Conservation (phyloP, 2,113 vertebrate genomes). For the Eupsittula cactorum region DNA sequence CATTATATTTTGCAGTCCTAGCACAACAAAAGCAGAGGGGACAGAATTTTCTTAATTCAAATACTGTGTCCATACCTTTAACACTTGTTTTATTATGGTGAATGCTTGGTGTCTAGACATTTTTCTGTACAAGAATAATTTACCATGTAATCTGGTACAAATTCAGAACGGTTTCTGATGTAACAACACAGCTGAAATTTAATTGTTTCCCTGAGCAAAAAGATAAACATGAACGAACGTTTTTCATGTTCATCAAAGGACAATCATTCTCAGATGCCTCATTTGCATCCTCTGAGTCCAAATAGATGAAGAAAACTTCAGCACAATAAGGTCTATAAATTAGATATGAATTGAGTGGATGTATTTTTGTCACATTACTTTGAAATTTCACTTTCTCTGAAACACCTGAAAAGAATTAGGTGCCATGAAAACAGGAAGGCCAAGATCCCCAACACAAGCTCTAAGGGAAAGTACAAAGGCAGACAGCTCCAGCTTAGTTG, state of each 20-base stretch:
- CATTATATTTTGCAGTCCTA: not conserved
- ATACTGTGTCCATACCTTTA: not conserved
- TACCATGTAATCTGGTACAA: not conserved
- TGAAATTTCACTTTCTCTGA: not conserved
- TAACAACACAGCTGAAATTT: not conserved
- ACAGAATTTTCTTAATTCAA: not conserved
- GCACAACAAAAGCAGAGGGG: not conserved
- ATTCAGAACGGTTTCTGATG: not conserved
- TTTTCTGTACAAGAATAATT: not conserved
- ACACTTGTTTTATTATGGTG: not conserved
- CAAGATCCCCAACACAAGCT: not conserved
- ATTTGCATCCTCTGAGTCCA: not conserved
- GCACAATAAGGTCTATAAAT: not conserved
- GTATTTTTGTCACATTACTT: not conserved
- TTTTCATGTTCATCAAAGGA: not conserved
- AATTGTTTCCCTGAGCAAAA: not conserved
- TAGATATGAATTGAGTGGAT: not conserved
- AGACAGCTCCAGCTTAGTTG: not conserved
- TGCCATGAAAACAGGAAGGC: not conserved
- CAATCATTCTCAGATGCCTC: not conserved
- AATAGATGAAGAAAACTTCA: not conserved
- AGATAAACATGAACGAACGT: not conserved
- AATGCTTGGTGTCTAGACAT: not conserved
- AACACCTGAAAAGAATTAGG: not conserved
- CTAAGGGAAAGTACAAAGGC: not conserved